These are phyloP conservation scores for Cydia strobilella DNA, from an alignment of 1,140 invertebrate species.

Conservation along the genomic window DNA sequence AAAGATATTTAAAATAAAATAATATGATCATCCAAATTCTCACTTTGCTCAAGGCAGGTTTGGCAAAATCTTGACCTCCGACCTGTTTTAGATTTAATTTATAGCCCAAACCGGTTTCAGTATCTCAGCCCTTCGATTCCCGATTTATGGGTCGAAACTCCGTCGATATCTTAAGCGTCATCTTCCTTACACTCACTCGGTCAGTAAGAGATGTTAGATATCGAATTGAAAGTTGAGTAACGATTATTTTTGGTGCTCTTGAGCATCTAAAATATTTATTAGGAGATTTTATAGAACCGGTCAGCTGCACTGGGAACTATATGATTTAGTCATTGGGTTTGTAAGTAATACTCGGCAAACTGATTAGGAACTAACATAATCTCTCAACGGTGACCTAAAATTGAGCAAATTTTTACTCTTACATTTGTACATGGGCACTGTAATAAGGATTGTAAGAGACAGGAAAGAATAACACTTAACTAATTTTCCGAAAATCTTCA, in stretches of 20 bases:
- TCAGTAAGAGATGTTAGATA: conserved; percentile 29
- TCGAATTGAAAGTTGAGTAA: conserved; percentile 22
- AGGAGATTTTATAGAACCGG: not conserved
- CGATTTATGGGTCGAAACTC: conserved; percentile 26
- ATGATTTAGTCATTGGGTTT: not conserved
- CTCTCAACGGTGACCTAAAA: too few species aligned
- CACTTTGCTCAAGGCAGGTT: conserved; percentile 2
- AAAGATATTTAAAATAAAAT: not conserved
- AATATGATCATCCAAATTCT: not conserved
- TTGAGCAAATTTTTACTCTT: too few species aligned
- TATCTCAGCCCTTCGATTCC: conserved; percentile 32
- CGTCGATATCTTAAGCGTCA: conserved; percentile 17
- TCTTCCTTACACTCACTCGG: conserved; percentile 17
- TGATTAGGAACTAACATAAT: too few species aligned
- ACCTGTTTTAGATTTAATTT: conserved; percentile 42
- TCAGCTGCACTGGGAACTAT: not conserved
- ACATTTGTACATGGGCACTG: too few species aligned
- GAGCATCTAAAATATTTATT: not conserved
- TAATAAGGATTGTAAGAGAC: too few species aligned
- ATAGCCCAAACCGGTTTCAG: conserved; percentile 44
- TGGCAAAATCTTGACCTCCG: conserved; percentile 40
- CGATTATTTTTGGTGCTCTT: not conserved
- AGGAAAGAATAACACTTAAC: too few species aligned
- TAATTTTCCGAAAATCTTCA: too few species aligned
- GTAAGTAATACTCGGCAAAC: too few species aligned